Conservation (phyloP, 2,113 vertebrate genomes). For the Nothocercus nigrocapillus region DNA sequence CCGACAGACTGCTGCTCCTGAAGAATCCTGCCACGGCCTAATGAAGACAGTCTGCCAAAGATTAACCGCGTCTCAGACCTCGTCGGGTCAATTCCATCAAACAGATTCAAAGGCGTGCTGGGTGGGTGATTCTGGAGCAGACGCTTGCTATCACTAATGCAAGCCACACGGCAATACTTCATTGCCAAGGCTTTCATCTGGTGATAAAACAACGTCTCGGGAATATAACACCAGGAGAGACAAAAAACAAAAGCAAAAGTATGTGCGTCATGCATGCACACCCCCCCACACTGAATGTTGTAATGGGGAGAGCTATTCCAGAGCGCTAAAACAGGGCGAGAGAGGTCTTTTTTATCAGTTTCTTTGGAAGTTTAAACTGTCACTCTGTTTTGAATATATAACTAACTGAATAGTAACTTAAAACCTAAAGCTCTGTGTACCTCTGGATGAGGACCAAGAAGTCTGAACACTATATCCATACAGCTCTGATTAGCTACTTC, state of each 20-base stretch:
- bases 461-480: neutral
- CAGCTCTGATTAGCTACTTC: constrained; percentile 31
- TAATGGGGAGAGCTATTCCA: neutral
- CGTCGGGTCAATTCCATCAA: neutral
- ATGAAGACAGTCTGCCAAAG: constrained; percentile 42
- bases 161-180: constrained; percentile 58
- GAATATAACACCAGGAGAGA: constrained; percentile 29
- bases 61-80: constrained; percentile 43
- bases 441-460: constrained; percentile 52
- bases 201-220: constrained; percentile 19
- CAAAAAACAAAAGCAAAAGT: constrained; percentile 20
- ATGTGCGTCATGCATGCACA: neutral
- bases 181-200: constrained; percentile 52
- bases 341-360: neutral
- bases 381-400: neutral
- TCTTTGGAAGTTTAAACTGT: constrained; percentile 11
- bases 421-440: constrained; percentile 9
- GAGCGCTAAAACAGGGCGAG: neutral
- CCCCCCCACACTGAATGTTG: neutral
- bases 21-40: neutral
- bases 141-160: constrained; percentile 49
- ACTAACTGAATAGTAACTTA: constrained; percentile 22
- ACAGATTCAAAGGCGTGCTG: constrained; percentile 53
- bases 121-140: constrained; percentile 57
- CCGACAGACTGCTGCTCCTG: neutral